Evolutionary conservation across 1,140 invertebrate genomes (phyloP), one percentile per base, ranked within the genome.

Genomic region (Aphelenchoides fujianensis): DNA sequence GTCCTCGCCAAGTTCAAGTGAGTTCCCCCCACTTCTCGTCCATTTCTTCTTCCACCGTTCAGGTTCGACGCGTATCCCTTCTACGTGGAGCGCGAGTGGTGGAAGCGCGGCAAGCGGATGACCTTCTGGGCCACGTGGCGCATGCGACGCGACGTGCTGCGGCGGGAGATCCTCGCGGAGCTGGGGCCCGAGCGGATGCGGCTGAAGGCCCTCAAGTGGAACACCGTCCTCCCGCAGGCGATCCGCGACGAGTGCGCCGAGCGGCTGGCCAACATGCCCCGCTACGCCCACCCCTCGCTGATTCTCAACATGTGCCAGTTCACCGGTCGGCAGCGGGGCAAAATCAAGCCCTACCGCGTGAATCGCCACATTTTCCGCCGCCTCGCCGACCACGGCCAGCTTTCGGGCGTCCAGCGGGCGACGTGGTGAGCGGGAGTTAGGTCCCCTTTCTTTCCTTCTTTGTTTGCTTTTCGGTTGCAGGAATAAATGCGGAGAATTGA

Each of bases 81-180:
- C 59, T 80, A 82, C 57, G 74, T 83, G 16, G 82, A 83, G 52
- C 68, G 82, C 19, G 82, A 82, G 66, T 83, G 82, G 82, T 84
- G 82, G 82, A 84, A 84, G 61, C 59, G 76, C 41, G 82, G 82
- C 34, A 71, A 79, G 53, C 76, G 82, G 53, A 81, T 76, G 76
- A 84, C 78, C 1, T 83, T 84, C 69, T 82, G 81, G 81, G 68
- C 81, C n/a, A 80, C 55, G 32, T 84, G 82, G 82, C 32, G 72
- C 7, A 36, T 19, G 12, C 37, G 78, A 7, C 54, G 74, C 35
- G 82, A 84, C 64, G 77, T 83, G n/a, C 71, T 72, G 16, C 64
- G 74, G 16, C 77, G 82, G 52, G 55, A 80, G 63, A 27, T 30
- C 1, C 48, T 81, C 16, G 72, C 76, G 19, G 73, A 81, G 52